These are phyloP conservation scores for Antigone vipio DNA, from an alignment of 2,113 vertebrate genomes.

Conservation along the genomic window DNA sequence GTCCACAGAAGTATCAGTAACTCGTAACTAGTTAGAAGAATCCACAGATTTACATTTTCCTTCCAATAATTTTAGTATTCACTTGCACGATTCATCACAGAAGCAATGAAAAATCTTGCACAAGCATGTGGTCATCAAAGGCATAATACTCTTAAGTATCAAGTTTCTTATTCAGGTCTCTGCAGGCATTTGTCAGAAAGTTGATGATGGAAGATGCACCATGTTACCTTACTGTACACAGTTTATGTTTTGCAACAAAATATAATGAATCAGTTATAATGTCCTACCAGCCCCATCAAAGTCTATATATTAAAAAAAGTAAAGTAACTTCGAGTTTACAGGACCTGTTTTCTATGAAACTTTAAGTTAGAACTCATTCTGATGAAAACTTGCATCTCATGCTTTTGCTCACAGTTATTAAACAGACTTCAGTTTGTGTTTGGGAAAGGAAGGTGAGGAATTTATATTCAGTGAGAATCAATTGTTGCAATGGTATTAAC, in stretches of 20 bases:
- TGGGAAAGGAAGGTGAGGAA: not conserved
- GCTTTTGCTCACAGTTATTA: not conserved
- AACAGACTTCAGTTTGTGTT: not conserved
- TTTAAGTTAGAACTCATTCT: not conserved
- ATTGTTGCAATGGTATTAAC: not conserved
- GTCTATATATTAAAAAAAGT: not conserved
- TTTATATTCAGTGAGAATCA: not conserved
- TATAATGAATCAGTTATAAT: not conserved
- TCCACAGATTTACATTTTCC: not conserved
- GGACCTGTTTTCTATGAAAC: not conserved
- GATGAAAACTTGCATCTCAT: not conserved
- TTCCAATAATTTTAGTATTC: not conserved
- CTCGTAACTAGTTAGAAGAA: not conserved
- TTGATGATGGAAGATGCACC: not conserved
- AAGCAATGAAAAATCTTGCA: not conserved
- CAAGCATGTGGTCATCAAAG: not conserved
- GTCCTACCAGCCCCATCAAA: not conserved
- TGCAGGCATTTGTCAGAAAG: not conserved
- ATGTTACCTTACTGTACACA: not conserved
- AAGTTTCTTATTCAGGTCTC: not conserved
- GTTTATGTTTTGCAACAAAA: not conserved
- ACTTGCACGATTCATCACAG: not conserved
- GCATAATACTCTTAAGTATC: not conserved
- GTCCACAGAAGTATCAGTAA: not conserved
- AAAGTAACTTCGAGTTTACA: not conserved